Conservation (phyloP, 92 coral and sea anemone genomes). For the Paramuricea clavata region DNA sequence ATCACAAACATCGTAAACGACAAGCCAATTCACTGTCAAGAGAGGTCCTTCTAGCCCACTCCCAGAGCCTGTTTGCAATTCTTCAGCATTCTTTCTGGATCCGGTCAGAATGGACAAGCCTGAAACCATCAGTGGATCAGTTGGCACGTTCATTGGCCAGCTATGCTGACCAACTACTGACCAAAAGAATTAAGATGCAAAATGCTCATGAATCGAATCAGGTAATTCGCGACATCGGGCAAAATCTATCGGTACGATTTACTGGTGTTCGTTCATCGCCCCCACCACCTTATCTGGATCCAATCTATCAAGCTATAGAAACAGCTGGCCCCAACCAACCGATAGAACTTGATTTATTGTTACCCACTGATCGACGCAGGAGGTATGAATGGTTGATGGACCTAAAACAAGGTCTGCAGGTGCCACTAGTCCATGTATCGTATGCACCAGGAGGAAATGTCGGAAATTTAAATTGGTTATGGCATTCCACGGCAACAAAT, state of each 20-base stretch:
- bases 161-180: background rate
- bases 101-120: background rate
- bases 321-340: slow-evolving; percentile 9
- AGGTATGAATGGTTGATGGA: slow-evolving; percentile 20
- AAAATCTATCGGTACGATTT: background rate
- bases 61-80: background rate
- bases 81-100: slow-evolving; percentile 17
- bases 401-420: slow-evolving; percentile 5
- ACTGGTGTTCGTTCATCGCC: background rate
- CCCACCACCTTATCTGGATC: slow-evolving; percentile 3
- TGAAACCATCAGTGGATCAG: background rate
- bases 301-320: background rate
- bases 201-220: background rate
- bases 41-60: background rate
- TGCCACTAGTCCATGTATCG: background rate
- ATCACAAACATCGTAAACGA: background rate
- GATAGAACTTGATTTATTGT: background rate
- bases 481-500: slow-evolving; percentile 25
- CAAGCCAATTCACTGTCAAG: background rate
- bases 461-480: slow-evolving; percentile 1
- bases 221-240: background rate
- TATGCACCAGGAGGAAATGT: slow-evolving; percentile 13
- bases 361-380: slow-evolving; percentile 2
- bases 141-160: slow-evolving; percentile 2
- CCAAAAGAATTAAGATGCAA: background rate